Percentiles rank a stretch among this genome's conserved stretches.
Conservation (phyloP, 1,140 invertebrate species). For the Drosophila tristis region DNA sequence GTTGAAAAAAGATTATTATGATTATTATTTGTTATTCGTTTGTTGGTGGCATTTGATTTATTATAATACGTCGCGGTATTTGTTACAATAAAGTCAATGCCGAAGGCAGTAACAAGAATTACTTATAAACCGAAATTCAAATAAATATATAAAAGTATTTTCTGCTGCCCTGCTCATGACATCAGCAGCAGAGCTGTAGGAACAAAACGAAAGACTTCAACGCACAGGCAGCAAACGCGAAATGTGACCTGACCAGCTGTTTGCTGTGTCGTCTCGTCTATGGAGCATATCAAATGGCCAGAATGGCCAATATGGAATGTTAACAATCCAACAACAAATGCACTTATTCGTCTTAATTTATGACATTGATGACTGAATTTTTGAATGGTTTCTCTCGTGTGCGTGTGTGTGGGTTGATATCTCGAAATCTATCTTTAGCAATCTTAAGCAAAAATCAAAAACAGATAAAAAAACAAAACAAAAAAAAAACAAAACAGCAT, state of each 20-base stretch:
- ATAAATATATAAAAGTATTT: slow-evolving; percentile 43
- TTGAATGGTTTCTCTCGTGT: slow-evolving; percentile 33
- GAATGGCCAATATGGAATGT: slow-evolving; percentile 35
- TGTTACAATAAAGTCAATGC: slow-evolving; percentile 78
- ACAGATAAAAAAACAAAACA: too few relatives aligned
- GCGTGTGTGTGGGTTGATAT: slow-evolving; percentile 56
- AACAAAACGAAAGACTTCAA: slow-evolving; percentile 77
- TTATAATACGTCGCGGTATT: slow-evolving; percentile 60
- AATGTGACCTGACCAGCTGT: too few relatives aligned
- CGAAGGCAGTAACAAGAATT: slow-evolving; percentile 37
- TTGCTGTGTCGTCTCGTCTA: too few relatives aligned
- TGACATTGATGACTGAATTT: slow-evolving; percentile 67
- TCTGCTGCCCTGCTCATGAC: slow-evolving; percentile 56
- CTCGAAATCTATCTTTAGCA: slow-evolving; percentile 54
- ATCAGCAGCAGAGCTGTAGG: slow-evolving; percentile 45
- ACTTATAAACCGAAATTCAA: slow-evolving; percentile 18
- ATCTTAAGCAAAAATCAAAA: slow-evolving; percentile 33
- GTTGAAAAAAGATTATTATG: slow-evolving; percentile 52
- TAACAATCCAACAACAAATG: slow-evolving; percentile 47
- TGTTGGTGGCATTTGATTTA: slow-evolving; percentile 60
- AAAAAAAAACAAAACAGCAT: background rate
- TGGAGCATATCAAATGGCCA: slow-evolving; percentile 42
- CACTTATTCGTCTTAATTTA: slow-evolving; percentile 76
- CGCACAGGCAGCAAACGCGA: slow-evolving; percentile 1
- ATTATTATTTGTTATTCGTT: slow-evolving; percentile 26